phyloP scores from a whole-genome alignment of 1,140 invertebrate species.

The Drosophila azteca region DNA sequence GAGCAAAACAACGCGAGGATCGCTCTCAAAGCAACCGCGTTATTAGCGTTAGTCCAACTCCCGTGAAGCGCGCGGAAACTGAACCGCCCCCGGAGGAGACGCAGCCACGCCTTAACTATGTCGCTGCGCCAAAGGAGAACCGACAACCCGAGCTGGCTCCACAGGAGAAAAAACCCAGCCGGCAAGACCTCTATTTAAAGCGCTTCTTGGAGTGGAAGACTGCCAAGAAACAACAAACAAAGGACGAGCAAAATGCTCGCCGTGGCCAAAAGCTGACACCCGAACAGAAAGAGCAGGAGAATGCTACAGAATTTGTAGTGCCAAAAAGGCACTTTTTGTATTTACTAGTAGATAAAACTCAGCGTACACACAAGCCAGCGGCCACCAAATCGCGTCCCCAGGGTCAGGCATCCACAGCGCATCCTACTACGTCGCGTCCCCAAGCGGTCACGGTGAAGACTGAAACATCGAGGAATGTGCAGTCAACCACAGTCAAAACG shows the following conservation, averaged over 20 bases:
- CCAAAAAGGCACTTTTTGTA: conserved; percentile 39
- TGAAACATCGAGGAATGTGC: no score
- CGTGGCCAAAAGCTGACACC: neutral
- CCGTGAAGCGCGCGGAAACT: neutral
- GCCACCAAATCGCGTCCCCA: no score
- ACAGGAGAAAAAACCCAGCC: conserved; percentile 1
- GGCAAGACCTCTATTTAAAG: conserved; percentile 30
- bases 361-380: neutral
- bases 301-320: neutral
- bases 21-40: conserved; percentile 52
- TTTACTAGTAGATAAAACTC: conserved; percentile 18
- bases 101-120: neutral
- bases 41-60: conserved; percentile 44
- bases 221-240: conserved; percentile 7
- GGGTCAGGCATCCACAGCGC: no score
- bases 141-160: neutral
- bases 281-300: neutral
- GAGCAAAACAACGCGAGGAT: conserved; percentile 51
- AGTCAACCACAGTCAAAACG: no score
- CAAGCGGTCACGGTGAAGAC: no score
- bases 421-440: no score
- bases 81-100: neutral
- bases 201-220: conserved; percentile 48
- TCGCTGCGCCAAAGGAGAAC: conserved; percentile 13
- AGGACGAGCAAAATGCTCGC: conserved; percentile 1